These are phyloP conservation scores for Blomia tropicalis DNA, from an alignment of 2,888 invertebrate genomes.

Conservation along the genomic window DNA sequence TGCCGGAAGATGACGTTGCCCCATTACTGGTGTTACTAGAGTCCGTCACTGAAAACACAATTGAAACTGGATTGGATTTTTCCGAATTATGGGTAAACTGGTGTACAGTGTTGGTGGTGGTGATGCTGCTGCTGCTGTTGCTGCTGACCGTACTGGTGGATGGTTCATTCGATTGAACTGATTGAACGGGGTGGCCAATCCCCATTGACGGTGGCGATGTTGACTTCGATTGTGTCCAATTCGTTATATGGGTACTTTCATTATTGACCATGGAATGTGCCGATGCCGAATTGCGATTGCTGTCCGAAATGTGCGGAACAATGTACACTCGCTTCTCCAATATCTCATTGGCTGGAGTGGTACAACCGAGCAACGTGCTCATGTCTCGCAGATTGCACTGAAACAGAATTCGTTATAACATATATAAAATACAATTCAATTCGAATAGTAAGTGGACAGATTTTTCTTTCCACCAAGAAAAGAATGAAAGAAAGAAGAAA, in stretches of 20 bases:
- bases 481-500: too few relatives aligned
- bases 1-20: background rate
- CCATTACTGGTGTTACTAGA: background rate
- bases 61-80: too few relatives aligned
- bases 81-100: too few relatives aligned
- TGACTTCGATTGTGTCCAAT: background rate
- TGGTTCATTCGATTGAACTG: background rate
- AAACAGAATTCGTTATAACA: background rate
- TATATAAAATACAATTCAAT: too few relatives aligned
- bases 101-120: too few relatives aligned
- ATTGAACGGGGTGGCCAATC: background rate
- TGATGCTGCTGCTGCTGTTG: background rate
- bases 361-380: background rate
- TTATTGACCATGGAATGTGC: background rate
- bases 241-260: background rate
- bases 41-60: too few relatives aligned
- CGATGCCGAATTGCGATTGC: background rate
- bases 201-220: background rate
- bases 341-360: background rate
- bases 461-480: too few relatives aligned
- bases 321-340: background rate
- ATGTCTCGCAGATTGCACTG: background rate
- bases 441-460: too few relatives aligned
- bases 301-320: background rate
- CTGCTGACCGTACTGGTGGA: background rate